Evolutionary conservation across 2,888 invertebrate species (phyloP).

Genomic region (Chaitophorus viminalis): DNA sequence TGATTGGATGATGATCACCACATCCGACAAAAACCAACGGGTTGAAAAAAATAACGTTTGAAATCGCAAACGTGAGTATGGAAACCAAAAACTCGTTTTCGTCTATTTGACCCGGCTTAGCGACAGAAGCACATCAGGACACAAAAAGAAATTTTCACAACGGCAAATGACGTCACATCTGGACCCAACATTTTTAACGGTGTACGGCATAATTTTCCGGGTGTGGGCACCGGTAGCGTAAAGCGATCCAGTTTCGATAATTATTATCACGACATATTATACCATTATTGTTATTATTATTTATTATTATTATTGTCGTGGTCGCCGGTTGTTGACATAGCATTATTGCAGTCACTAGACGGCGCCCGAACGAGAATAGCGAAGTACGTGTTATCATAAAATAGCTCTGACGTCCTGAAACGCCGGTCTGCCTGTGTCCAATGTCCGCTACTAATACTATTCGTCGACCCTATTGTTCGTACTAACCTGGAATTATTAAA

Average conservation of each 20-base stretch:
- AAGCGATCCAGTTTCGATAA: too few species aligned
- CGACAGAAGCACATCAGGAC: too few species aligned
- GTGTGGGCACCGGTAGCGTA: too few species aligned
- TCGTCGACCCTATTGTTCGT: neutral
- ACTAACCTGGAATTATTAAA: neutral
- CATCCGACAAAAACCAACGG: neutral
- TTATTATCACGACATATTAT: too few species aligned
- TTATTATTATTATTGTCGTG: neutral
- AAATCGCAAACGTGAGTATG: neutral
- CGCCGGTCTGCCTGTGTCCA: neutral
- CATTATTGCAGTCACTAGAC: too few species aligned
- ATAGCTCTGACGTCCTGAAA: neutral
- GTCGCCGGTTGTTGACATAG: neutral
- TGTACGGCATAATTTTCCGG: too few species aligned
- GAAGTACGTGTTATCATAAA: neutral
- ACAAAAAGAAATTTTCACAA: too few species aligned
- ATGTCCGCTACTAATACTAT: neutral
- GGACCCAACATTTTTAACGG: too few species aligned
- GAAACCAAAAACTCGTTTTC: neutral
- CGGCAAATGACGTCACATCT: too few species aligned
- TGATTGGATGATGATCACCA: neutral
- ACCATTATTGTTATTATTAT: neutral
- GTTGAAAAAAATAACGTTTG: neutral
- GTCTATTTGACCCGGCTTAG: neutral
- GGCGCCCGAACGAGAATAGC: neutral